These are phyloP conservation scores for Lindbergichthys nudifrons DNA, from an alignment of 2,797 vertebrate genomes.

Conservation along the genomic window DNA sequence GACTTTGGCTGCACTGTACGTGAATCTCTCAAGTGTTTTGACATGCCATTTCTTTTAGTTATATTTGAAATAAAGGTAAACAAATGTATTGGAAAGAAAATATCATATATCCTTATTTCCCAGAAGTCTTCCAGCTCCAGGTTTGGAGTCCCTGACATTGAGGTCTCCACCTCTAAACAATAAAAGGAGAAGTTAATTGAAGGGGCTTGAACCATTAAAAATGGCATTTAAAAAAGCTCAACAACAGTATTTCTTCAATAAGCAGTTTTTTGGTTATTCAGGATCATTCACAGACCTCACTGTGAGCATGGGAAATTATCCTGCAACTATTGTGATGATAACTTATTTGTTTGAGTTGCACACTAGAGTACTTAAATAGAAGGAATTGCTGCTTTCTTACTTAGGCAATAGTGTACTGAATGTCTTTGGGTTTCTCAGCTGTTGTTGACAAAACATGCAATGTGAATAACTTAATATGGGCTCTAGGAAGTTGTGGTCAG, in stretches of 20 bases:
- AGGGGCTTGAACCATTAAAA: constrained; percentile 8
- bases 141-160: constrained; percentile 24
- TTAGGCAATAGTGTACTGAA: too few relatives aligned
- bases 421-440: background rate
- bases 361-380: too few relatives aligned
- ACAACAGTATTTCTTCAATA: background rate
- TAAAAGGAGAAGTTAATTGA: background rate
- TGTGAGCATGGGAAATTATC: background rate
- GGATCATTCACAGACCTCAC: background rate
- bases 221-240: constrained; percentile 6
- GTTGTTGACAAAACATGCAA: background rate
- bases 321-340: background rate
- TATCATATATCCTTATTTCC: background rate
- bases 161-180: background rate
- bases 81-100: background rate
- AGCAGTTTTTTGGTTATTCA: background rate
- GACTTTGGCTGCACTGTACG: constrained; percentile 8
- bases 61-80: background rate
- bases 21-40: background rate
- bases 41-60: background rate
- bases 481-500: background rate
- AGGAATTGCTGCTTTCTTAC: background rate
- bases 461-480: background rate
- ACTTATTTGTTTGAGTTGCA: background rate
- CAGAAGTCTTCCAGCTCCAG: constrained; percentile 1